These are phyloP conservation scores for Gymnocypris eckloni DNA, from an alignment of 2,797 vertebrate species.

Conservation along the genomic window DNA sequence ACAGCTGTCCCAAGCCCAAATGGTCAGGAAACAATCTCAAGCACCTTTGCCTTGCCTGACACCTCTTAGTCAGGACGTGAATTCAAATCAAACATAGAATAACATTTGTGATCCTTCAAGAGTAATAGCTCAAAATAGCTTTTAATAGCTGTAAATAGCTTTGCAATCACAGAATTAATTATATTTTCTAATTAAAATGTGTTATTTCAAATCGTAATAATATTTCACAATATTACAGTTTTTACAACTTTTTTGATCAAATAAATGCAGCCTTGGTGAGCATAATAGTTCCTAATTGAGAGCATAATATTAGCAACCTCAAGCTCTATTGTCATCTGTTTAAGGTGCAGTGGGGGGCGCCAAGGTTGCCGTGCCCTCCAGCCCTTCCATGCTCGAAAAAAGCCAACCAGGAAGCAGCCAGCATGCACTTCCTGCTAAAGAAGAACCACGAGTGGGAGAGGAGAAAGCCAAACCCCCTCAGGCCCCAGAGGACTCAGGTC, in stretches of 20 bases:
- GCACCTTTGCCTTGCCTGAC: too few relatives aligned
- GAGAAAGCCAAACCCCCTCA: slow-evolving; percentile 88
- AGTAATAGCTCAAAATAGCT: background rate
- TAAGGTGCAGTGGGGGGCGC: slow-evolving; percentile 99
- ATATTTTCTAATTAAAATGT: background rate
- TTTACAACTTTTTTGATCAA: background rate
- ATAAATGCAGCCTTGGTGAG: too few relatives aligned
- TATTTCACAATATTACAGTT: background rate
- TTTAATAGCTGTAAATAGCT: too few relatives aligned
- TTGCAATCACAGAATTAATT: background rate
- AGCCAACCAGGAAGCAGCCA: slow-evolving; percentile 90
- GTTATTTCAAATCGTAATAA: background rate
- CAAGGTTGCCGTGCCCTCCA: slow-evolving; percentile 95
- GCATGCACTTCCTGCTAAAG: slow-evolving; percentile 88
- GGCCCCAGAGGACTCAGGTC: slow-evolving; percentile 76
- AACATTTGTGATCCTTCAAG: too few relatives aligned
- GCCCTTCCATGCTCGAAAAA: slow-evolving; percentile 90
- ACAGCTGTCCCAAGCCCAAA: too few relatives aligned
- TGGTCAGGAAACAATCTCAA: too few relatives aligned
- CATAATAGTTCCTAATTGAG: too few relatives aligned
- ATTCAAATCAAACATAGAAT: too few relatives aligned
- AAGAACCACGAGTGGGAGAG: slow-evolving; percentile 87
- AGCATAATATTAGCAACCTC: slow-evolving; percentile 73
- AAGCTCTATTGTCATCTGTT: slow-evolving; percentile 90
- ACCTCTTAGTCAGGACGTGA: too few relatives aligned